Base-by-base conservation (phyloP, 2,113 vertebrate species). In the Callipepla californica region DNA sequence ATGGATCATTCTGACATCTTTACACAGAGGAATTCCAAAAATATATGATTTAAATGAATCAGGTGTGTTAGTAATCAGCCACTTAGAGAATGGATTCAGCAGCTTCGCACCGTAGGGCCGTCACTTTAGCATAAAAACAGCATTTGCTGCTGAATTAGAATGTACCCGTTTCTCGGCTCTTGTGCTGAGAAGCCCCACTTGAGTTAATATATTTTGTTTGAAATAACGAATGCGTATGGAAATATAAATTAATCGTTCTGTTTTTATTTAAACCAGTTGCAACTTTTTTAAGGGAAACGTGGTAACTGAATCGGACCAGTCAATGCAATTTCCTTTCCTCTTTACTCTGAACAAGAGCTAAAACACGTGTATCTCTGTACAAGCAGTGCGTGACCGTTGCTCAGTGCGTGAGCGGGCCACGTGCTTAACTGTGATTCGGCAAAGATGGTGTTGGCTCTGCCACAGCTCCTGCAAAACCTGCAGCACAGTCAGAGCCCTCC, bases 131-230 rank as follows among this genome's bases (percentile, higher is more conserved):
- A 10, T 9, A 48, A 80, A 80, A 77, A 23, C 23, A 40, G 47
- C 76, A 36, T 61, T 88, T 94, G 93, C 80, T 95, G 93, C 93
- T 90, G 92, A 92, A 90, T 65, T 61, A 68, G 81, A 90, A 75
- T n/a, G 9, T 63, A 11, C 63, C 59, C 69, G 28, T 68, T 89
- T 76, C 72, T 77, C 57, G 42, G 3, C 73, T 65, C 38, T 40
- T 84, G 32, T 53, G 65, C 82, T 73, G 89, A 57, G 62, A 79
- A 85, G 38, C 36, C 63, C 67, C 47, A 73, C 45, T 55, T 79
- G 53, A 92, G 70, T 88, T 77, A 58, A 28, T 25, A 50, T 44
- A 18, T 62, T 66, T 82, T 74, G 4, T 91, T 92, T 84, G 44
- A 47, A 78, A 73, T 75, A 81, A 66, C 36, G 75, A 78, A 78